phyloP scores from a whole-genome alignment of 2,113 vertebrate genomes.

The Trogon surrucura region DNA sequence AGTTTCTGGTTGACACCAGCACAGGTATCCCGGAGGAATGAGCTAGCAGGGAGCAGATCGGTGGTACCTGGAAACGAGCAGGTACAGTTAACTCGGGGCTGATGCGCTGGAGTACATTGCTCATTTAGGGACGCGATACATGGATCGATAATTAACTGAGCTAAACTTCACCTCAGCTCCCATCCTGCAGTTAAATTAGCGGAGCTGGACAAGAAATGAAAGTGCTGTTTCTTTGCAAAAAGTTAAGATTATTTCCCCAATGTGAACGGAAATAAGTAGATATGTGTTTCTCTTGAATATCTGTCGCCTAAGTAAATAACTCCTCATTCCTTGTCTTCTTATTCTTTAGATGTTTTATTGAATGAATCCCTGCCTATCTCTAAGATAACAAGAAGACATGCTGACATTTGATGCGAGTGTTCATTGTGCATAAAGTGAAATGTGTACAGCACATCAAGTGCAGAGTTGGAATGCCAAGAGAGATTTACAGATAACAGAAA shows the following conservation, averaged over 20 bases:
- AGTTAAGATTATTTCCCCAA: not conserved
- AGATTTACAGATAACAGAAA: constrained; percentile 60
- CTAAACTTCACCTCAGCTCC: not conserved
- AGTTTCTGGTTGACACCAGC: not conserved
- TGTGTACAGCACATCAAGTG: not conserved
- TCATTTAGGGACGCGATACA: not conserved
- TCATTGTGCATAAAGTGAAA: not conserved
- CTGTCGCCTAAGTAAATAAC: not conserved
- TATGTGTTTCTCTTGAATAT: not conserved
- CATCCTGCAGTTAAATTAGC: not conserved
- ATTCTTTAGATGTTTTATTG: not conserved
- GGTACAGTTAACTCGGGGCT: not conserved
- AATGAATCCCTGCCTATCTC: constrained; percentile 3
- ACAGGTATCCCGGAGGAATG: not conserved
- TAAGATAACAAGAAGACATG: not conserved
- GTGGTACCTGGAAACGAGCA: not conserved
- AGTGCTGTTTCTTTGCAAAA: not conserved
- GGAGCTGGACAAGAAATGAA: not conserved
- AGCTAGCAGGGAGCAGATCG: not conserved
- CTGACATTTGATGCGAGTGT: constrained; percentile 7
- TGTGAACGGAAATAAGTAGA: not conserved
- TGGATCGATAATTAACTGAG: not conserved
- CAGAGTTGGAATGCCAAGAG: constrained; percentile 10
- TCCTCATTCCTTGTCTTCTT: not conserved
- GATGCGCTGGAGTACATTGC: not conserved